Evolutionary conservation across 2,797 vertebrate genomes (phyloP), one percentile per base, ranked within the genome.

Genomic region (Channallabes apus): DNA sequence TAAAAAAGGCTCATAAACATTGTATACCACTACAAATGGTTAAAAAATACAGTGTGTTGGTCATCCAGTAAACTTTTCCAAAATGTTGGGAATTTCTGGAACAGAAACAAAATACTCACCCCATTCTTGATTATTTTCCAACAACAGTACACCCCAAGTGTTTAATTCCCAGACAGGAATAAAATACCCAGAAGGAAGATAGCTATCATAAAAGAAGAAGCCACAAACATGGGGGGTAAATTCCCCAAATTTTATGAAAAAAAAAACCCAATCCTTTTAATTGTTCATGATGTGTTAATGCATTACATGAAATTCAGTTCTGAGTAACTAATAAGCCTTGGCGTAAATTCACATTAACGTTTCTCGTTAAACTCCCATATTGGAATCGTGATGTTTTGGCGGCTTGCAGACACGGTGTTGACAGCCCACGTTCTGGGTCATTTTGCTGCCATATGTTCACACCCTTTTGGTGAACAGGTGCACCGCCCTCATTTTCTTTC

Each of bases 391-490:
- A 29, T 86, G 83, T 79, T 85, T 38, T 80, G 83, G 61, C 82
- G 71, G 35, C 62, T 75, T 68, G 2, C 62, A 62, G 15, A 65
- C 29, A 77, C 9, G 8, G 54, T 54, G 85, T 17, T 79, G 82
- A 89, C 82, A 89, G 68, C 35, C 35, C 58, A 14, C 4, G 71
- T 41, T 82, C n/a, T 20, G 64, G 84, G 81, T 75, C 86, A 73
- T 87, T 82, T 72, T 86, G 78, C 67, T 72, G 17, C 67, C 46
- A 41, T n/a, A 6, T 15, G 29, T 79, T 62, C 56, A 78, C 35
- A 51, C 75, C 64, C 51, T 27, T 76, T 83, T n/a, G 38, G 64
- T 73, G 56, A 64, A 80, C 88, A 87, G 86, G 82, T 89, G 88
- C 78, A 54, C 20, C 17, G 73, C 73, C 69, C 85, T 83, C 56